phyloP scores from a whole-genome alignment of 2,797 vertebrate genomes.

The Garrulus glandarius region DNA sequence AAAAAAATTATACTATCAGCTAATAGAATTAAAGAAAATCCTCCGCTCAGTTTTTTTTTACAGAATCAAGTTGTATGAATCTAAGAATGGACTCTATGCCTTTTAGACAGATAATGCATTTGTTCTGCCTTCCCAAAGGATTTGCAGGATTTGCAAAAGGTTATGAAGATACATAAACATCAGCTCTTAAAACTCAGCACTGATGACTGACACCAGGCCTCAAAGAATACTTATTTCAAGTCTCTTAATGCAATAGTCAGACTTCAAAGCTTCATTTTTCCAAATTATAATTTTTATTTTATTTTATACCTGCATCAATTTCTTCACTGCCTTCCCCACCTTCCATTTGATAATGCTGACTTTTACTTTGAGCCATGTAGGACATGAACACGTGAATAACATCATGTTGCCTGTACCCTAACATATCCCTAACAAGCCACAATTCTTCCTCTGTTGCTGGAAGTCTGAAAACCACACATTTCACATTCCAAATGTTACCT shows the following conservation, averaged over 20 bases:
- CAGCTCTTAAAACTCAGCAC: not conserved
- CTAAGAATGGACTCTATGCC: not conserved
- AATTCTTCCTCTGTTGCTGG: not conserved
- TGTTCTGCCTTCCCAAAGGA: not conserved
- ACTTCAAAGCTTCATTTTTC: not conserved
- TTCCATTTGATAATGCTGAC: not conserved
- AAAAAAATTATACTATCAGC: not conserved
- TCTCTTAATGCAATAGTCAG: not conserved
- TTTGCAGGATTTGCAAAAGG: not conserved
- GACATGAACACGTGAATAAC: not conserved
- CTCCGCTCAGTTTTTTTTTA: not conserved
- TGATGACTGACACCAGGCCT: not conserved
- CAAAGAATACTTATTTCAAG: not conserved
- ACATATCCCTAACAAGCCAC: not conserved
- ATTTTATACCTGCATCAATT: not conserved
- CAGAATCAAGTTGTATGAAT: not conserved
- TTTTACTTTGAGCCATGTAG: not conserved
- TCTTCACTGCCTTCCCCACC: not conserved
- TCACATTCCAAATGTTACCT: not conserved
- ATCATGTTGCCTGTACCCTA: not conserved
- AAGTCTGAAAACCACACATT: not conserved
- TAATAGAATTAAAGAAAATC: not conserved
- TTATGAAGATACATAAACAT: not conserved
- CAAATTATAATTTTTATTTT: not conserved
- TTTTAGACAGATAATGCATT: not conserved